Base-by-base conservation (phyloP, 2,888 invertebrate genomes). In the Nephrocerus scutellatus region DNA sequence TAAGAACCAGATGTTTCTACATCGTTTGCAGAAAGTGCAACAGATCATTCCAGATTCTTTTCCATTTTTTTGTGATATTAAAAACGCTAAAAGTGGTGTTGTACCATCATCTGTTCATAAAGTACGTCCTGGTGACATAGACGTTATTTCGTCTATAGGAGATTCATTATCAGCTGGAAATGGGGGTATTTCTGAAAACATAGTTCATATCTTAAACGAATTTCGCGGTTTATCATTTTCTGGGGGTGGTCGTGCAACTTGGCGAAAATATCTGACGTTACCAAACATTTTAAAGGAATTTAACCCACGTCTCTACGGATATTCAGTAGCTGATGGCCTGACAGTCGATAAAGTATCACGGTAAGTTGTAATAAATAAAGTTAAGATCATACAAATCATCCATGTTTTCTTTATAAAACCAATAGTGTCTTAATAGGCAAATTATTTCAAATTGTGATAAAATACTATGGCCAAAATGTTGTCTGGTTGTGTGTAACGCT, bases 301-400 rank as follows among this genome's bases (percentile, higher is more conserved):
- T 53, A 82, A 81, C 60, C 77, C 78, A 0, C 68, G 75, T 15
- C 54, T 82, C 3, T 63, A 76, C 37, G 82, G 82, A 12, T 79
- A 54, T 31, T 48, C 65, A 9, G 57, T 54, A 5, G 53, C 43
- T 4, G 55, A 63, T 34, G 48, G 53, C n/a, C 26, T 62, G 30
- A 52, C 52, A 1, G 50, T 54, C 4, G 54, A 62, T 36, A 44
- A 45, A 1, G 39, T 34, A 1, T 60, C 63, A 1, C 56, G 50
- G 40, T 40, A 5, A 34, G 29, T 34, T 10, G n/a, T n/a, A n/a
- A n/a, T n/a, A n/a, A n/a, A n/a, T n/a, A n/a, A n/a, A 26, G 3
- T 7, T 12, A 14, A 26, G n/a, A n/a, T n/a, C n/a, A n/a, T n/a
- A n/a, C n/a, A n/a, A n/a, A n/a, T n/a, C n/a, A n/a, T n/a, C n/a